Base-by-base conservation (phyloP, 2,797 vertebrate genomes). In the Amazona ochrocephala region DNA sequence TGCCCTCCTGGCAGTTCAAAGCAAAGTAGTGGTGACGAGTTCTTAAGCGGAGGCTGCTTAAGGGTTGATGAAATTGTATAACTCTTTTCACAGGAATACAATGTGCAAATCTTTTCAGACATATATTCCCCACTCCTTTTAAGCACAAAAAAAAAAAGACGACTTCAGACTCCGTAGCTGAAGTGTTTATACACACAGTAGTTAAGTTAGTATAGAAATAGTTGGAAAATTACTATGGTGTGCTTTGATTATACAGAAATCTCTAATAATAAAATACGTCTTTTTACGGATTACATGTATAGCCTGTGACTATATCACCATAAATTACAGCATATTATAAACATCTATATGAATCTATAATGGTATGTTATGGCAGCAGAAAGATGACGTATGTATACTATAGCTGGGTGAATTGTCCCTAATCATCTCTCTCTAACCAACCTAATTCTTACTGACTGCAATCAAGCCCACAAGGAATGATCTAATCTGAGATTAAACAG, bases 401-500 rank as follows among this genome's bases (percentile, higher is more conserved):
- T 92, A 91, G 88, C 91, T 80, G 77, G 37, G 45, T 93, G 89
- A 95, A 84, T 91, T 87, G 78, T 87, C 76, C 83, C 45, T 95
- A 94, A 95, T 96, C 74, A 79, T 84, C 79, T 90, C 65, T 77
- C 71, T 87, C 42, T 94, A 93, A 93, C 74, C 77, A 84, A 85
- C 85, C 45, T 90, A 95, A 93, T 93, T 94, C 92, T 90, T 58
- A 84, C 39, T 94, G 89, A 80, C 65, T 94, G 90, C 88, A 97
- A 62, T 96, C 70, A 97, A 96, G 77, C 66, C 64, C 45, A 48
- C n/a, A 83, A 91, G 73, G 56, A 76, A 68, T 95, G 94, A 80
- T 93, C 41, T 93, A 94, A 87, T 94, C 81, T 78, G 87, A 91
- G 89, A 87, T 84, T 42, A 93, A 96, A 78, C 53, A 70, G n/a